Conservation (phyloP, 2,113 vertebrate species). For the Atherinomorus stipes region DNA sequence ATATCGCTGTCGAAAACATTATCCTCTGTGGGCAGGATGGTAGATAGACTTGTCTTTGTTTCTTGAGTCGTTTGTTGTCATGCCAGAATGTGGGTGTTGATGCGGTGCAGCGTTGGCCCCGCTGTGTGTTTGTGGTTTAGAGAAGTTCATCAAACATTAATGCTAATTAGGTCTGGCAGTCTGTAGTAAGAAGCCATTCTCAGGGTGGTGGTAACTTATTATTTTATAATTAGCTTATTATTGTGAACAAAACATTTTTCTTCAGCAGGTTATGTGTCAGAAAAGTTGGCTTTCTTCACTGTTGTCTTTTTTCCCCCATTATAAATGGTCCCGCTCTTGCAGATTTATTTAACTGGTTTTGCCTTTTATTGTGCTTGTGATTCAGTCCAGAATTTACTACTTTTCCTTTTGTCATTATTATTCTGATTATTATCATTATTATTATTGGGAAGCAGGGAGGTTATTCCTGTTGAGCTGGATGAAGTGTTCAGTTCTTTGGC, state of each 20-base stretch:
- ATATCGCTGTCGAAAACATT: constrained; percentile 57
- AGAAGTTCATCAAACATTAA: constrained; percentile 75
- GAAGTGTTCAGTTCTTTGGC: constrained; percentile 7
- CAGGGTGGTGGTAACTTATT: constrained; percentile 26
- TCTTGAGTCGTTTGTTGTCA: constrained; percentile 68
- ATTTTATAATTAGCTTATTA: constrained; percentile 40
- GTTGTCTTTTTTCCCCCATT: neutral
- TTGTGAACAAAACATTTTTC: constrained; percentile 52
- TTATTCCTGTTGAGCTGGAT: neutral
- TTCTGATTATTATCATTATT: too few species aligned
- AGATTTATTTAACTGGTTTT: constrained; percentile 32
- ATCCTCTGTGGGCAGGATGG: constrained; percentile 36
- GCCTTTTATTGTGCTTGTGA: constrained; percentile 12
- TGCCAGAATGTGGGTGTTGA: constrained; percentile 71
- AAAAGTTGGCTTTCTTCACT: neutral
- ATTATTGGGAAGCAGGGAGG: neutral
- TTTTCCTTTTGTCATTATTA: constrained; percentile 13
- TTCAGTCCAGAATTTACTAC: neutral
- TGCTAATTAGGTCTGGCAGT: constrained; percentile 63
- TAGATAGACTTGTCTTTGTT: constrained; percentile 63
- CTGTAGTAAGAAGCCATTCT: constrained; percentile 42
- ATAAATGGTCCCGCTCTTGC: neutral
- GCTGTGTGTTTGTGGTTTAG: constrained; percentile 40
- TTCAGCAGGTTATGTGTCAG: neutral
- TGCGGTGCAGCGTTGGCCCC: constrained; percentile 42